Evolutionary conservation across 2,888 invertebrate genomes (phyloP).

Genomic region (Drosophila neotestacea): DNA sequence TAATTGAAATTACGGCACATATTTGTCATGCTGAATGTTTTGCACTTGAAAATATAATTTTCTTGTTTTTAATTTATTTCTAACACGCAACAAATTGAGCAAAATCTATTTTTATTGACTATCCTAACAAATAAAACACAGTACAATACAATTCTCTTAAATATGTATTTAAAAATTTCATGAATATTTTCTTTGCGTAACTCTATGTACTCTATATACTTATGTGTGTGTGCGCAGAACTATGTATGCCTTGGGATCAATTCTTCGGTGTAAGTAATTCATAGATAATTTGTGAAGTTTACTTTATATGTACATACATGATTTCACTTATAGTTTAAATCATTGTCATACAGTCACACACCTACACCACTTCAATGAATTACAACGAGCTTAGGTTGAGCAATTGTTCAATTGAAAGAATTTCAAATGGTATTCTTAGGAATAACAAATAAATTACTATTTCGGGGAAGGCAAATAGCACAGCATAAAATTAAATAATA

Average conservation of each 20-base stretch:
- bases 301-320: constrained; percentile 26
- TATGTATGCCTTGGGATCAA: constrained; percentile 95
- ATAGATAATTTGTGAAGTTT: constrained; percentile 41
- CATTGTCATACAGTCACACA: constrained; percentile 45
- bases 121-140: constrained; percentile 41
- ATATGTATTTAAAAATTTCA: constrained; percentile 65
- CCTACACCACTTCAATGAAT: constrained; percentile 17
- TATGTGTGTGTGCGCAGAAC: constrained; percentile 87
- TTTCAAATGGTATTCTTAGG: neutral
- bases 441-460: neutral
- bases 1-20: constrained; percentile 28
- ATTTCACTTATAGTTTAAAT: constrained; percentile 30
- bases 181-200: constrained; percentile 62
- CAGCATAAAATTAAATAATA: constrained; percentile 15
- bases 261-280: constrained; percentile 95
- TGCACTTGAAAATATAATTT: constrained; percentile 33
- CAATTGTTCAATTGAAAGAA: neutral
- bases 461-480: constrained; percentile 19
- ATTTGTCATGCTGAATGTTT: constrained; percentile 37
- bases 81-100: constrained; percentile 36
- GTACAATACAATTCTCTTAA: constrained; percentile 45
- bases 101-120: constrained; percentile 13
- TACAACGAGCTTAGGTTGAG: neutral
- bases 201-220: constrained; percentile 17
- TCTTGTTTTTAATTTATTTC: constrained; percentile 20